These are phyloP conservation scores for Cynoglossus semilaevis DNA, from an alignment of 2,113 vertebrate genomes.

Conservation along the genomic window DNA sequence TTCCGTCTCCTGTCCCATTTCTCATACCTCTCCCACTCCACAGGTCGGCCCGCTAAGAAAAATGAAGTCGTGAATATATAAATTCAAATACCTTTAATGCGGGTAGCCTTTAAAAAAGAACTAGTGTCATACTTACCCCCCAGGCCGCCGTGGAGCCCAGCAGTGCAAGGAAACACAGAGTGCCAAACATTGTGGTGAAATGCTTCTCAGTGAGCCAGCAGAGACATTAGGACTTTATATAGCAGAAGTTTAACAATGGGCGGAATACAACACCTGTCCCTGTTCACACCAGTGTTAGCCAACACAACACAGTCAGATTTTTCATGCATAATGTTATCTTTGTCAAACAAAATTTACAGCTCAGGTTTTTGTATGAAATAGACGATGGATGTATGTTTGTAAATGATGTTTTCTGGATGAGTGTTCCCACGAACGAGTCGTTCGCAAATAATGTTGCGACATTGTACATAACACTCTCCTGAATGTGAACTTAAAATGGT, in stretches of 20 bases:
- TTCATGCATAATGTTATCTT: conserved; percentile 16
- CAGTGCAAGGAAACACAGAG: conserved; percentile 52
- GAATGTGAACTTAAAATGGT: no score
- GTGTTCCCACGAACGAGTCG: no score
- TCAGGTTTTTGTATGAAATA: not conserved
- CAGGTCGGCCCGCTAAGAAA: conserved; percentile 27
- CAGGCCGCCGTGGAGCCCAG: conserved; percentile 46
- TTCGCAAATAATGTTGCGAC: no score
- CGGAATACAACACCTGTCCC: conserved; percentile 42
- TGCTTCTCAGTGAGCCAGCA: conserved; percentile 1
- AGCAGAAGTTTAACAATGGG: conserved; percentile 10
- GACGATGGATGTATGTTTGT: not conserved
- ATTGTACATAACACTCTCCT: no score
- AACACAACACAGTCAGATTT: conserved; percentile 12
- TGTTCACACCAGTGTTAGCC: conserved; percentile 43
- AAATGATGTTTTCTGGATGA: conserved; percentile 3
- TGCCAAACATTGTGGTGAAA: conserved; percentile 57
- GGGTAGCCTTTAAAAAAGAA: not conserved
- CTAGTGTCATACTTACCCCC: conserved; percentile 45
- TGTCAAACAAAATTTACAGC: conserved; percentile 29
- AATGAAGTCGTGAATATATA: not conserved
- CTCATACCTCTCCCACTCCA: conserved; percentile 23
- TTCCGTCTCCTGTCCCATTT: conserved; percentile 49
- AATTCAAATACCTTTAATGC: conserved; percentile 1
- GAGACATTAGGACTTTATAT: conserved; percentile 43